Evolutionary conservation across 2,113 vertebrate species (phyloP), one percentile per base, ranked within the genome.

Genomic region (Pungitius pungitius): DNA sequence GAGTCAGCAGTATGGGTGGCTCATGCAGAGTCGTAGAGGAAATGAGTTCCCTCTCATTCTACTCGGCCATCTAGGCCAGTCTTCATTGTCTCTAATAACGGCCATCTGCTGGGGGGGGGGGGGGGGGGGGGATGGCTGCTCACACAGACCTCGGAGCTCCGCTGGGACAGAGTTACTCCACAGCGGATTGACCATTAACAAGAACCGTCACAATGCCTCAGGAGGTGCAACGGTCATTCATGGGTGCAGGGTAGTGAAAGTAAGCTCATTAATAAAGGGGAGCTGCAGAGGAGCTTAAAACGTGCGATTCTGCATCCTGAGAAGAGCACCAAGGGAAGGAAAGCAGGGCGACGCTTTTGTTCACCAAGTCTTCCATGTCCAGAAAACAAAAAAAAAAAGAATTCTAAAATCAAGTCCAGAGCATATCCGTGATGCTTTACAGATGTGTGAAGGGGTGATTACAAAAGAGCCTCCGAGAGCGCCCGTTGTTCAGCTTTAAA

Each of bases 41-140:
- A 90, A 84, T 39, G 54, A 79, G 35, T 60, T 77, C 49, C 77
- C 73, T 67, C 55, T 90, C 75, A 87, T 84, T 87, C 67, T 39
- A 71, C 86, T 86, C 76, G 84, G 89, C 68, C 61, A 56, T 8
- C 69, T 58, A 67, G 75, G 80, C 52, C 15, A 20, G 59, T 54
- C 78, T 77, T 77, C 83, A 88, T 75, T 81, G 87, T 87, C 87
- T 79, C 81, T 92, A 92, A 92, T 92, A 85, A 85, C 42, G 82
- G 59, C 90, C 88, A 90, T 89, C 86, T 90, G 92, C 84, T 73
- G 76, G 17, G 40, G n/a, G n/a, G n/a, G n/a, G n/a, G n/a, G n/a
- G n/a, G n/a, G n/a, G n/a, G n/a, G n/a, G n/a, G n/a, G n/a, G n/a
- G n/a, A n/a, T n/a, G n/a, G 86, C 87, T 51, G 75, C 67, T 63